Percentiles rank a stretch among this genome's conserved stretches.
These are phyloP conservation scores for Perithous albicinctus DNA, from an alignment of 2,888 invertebrate species.

Conservation along the genomic window DNA sequence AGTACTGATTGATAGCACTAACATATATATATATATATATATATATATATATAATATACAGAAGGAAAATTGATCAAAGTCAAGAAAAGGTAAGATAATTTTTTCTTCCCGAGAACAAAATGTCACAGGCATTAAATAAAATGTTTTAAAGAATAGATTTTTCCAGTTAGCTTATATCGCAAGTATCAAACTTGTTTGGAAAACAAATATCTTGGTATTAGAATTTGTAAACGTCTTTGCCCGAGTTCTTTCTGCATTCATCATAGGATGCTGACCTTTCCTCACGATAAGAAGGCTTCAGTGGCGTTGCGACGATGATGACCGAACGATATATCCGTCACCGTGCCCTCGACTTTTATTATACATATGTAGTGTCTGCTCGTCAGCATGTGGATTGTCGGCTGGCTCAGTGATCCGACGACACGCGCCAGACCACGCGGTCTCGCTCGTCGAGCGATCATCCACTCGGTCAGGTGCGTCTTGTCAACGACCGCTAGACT, in stretches of 20 bases:
- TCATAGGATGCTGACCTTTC: slow-evolving; percentile 34
- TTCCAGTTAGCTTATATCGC: too few relatives aligned
- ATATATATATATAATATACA: too few relatives aligned
- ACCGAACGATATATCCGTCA: slow-evolving; percentile 28
- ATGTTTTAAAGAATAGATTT: too few relatives aligned
- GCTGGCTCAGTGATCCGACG: slow-evolving; percentile 29
- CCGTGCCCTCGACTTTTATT: slow-evolving; percentile 25
- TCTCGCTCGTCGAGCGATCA: slow-evolving; percentile 23
- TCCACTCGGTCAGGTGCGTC: slow-evolving; percentile 42
- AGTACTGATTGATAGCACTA: too few relatives aligned
- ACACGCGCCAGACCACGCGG: slow-evolving; percentile 40
- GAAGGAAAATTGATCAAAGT: too few relatives aligned
- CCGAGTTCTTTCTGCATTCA: neutral
- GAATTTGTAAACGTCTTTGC: too few relatives aligned
- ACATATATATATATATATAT: too few relatives aligned
- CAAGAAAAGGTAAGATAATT: too few relatives aligned
- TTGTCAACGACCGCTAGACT: slow-evolving; percentile 19
- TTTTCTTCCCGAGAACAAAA: too few relatives aligned
- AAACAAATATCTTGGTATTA: too few relatives aligned
- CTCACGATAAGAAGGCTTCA: slow-evolving; percentile 2
- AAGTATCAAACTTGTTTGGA: too few relatives aligned
- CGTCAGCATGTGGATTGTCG: neutral
- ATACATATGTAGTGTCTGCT: slow-evolving; percentile 3
- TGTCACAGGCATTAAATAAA: too few relatives aligned
- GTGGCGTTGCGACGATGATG: slow-evolving; percentile 8